phyloP scores from a whole-genome alignment of 1,140 invertebrate genomes.

The Laupala kohalensis region DNA sequence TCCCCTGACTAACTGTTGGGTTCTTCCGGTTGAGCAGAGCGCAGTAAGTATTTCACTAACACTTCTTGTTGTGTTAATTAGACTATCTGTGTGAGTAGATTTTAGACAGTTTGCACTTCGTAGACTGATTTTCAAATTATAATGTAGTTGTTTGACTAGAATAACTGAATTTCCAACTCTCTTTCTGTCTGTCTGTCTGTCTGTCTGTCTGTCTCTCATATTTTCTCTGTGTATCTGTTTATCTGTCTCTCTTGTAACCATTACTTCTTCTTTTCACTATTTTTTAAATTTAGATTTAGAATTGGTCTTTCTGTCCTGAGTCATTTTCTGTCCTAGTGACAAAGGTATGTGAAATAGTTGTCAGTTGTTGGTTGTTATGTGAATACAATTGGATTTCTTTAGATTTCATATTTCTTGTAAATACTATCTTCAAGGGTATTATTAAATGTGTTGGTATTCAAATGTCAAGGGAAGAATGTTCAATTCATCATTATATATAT shows the following conservation, averaged over 20 bases:
- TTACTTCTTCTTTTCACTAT: not conserved
- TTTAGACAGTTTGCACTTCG: not conserved
- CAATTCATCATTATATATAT: not conserved
- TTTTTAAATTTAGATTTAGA: not conserved
- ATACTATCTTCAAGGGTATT: slow-evolving; percentile 5
- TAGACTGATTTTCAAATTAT: not conserved
- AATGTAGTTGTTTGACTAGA: not conserved
- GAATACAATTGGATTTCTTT: slow-evolving; percentile 14
- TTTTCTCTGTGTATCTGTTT: slow-evolving; percentile 3
- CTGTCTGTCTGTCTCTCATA: not conserved
- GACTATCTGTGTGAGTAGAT: slow-evolving; percentile 5
- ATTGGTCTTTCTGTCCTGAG: not conserved
- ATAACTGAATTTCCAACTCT: not conserved
- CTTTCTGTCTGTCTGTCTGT: not conserved
- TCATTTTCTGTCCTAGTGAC: not conserved
- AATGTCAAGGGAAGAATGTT: slow-evolving; percentile 17
- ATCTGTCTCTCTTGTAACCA: not conserved
- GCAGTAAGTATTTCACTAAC: slow-evolving; percentile 19
- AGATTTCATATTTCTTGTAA: not conserved
- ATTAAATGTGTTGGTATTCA: slow-evolving; percentile 24
- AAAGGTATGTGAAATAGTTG: not conserved
- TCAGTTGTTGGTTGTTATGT: not conserved
- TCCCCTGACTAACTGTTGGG: slow-evolving; percentile 19
- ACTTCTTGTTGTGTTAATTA: slow-evolving; percentile 25
- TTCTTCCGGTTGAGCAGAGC: slow-evolving; percentile 13